These are phyloP conservation scores for Lasioglossum pauxillum DNA, from an alignment of 2,888 invertebrate species.

Conservation along the genomic window DNA sequence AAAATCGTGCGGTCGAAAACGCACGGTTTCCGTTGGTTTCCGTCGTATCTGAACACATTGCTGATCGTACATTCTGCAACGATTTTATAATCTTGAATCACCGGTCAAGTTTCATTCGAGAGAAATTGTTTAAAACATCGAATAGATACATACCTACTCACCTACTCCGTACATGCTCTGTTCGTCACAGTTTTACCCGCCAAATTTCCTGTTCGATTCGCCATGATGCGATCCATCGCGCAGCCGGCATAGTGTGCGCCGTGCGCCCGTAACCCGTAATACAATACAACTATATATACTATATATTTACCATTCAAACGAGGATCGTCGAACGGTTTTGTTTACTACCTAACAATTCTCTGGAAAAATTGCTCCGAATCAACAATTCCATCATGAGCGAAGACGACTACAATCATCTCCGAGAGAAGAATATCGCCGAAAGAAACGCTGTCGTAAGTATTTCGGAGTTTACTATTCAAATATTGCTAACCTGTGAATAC, in stretches of 20 bases:
- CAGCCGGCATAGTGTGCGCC: neutral
- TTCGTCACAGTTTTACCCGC: slow-evolving; percentile 38
- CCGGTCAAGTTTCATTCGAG: neutral
- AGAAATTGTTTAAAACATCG: slow-evolving; percentile 6
- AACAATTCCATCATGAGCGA: slow-evolving; percentile 56
- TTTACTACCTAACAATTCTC: neutral
- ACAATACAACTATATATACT: too few species aligned
- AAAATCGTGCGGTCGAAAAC: too few species aligned
- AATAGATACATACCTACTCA: neutral
- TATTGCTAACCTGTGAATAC: slow-evolving; percentile 27
- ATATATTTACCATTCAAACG: neutral
- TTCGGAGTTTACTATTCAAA: neutral
- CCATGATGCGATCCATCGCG: neutral
- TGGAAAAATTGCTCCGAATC: neutral
- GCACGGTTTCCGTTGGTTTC: too few species aligned
- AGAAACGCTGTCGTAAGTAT: slow-evolving; percentile 78
- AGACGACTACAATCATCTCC: slow-evolving; percentile 75
- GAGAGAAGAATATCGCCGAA: slow-evolving; percentile 80
- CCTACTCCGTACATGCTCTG: neutral
- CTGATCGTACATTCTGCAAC: neutral
- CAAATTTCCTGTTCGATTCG: slow-evolving; percentile 23
- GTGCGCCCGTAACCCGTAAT: too few species aligned
- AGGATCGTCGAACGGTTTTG: neutral
- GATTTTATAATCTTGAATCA: neutral
- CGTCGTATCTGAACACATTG: neutral